A percentile compares a stretch with the other conserved stretches of the same genome.
Evolutionary conservation across 2,888 invertebrate species (phyloP).

Genomic region (Pteria penguin): DNA sequence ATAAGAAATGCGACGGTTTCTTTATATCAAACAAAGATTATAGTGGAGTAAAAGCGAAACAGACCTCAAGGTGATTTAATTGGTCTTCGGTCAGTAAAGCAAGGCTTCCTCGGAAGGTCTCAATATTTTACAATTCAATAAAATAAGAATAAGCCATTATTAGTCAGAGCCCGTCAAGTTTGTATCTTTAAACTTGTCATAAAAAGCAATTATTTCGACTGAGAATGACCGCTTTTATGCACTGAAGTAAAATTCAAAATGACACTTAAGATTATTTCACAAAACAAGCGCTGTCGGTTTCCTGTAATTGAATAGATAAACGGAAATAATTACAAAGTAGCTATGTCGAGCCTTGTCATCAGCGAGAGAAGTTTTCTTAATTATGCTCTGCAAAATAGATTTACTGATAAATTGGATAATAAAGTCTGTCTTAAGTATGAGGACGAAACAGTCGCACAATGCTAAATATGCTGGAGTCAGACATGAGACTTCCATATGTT

Average conservation of each 20-base stretch:
- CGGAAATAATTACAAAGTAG: not conserved
- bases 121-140: not conserved
- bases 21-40: not conserved
- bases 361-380: not conserved
- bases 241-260: not conserved
- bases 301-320: not conserved
- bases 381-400: not conserved
- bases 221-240: not conserved
- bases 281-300: not conserved
- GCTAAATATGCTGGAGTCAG: no score
- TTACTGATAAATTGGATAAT: not conserved
- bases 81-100: no score
- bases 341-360: not conserved
- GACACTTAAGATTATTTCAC: not conserved
- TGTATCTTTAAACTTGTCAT: not conserved
- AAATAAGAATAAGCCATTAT: not conserved
- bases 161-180: not conserved
- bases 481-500: no score
- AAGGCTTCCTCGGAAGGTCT: no score
- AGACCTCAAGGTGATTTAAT: no score
- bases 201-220: not conserved
- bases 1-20: not conserved
- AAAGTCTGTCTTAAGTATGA: not conserved
- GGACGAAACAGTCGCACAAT: not conserved
- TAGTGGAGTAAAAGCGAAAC: no score